Base-by-base conservation (phyloP, 2,888 invertebrate species). In the Tridacna crocea region DNA sequence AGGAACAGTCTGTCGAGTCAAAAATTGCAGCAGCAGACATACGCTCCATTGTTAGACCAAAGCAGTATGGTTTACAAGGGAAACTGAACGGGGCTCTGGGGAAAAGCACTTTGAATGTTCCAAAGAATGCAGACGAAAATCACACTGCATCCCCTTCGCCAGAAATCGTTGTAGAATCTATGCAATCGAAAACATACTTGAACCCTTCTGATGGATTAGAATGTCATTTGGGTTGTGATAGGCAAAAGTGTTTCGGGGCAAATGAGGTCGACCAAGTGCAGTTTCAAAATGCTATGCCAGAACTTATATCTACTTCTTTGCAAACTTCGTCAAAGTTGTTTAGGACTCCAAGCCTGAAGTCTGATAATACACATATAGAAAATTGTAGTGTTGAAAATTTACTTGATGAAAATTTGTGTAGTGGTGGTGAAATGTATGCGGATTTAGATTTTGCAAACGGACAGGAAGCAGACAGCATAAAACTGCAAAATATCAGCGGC, bases 21-120 rank as follows among this genome's bases (percentile, higher is more conserved):
- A 85, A 82, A 82, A 89, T 89, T 46, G 89, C 89, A 48, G 87
- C 87, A 74, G 81, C 86, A 68, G 89, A 89, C 72, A 89, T 89
- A 58, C 88, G 88, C 83, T 87, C 87, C 79, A 89, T 89, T 36
- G 89, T 89, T 19, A 79, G 88, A 81, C 89, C 89, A 63, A 89
- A 89, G 77, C 84, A 87, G 68, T 81, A 77, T 75, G 75, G 79
- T 58, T 74, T 82, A 63, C 80, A 66, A 47, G 68, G 80, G 27
- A 79, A 74, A 65, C 77, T 83, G 17, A 84, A 84, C 60, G 84
- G 82, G 46, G 74, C 72, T 55, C 17, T 66, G 46, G 72, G 51
- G 24, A 70, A 70, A 26, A 75, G 74, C 47, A 26, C 75, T 72
- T 74, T 83, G 68, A 72, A 66, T 55, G 77, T 82, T 74, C 83